Evolutionary conservation across 2,888 invertebrate genomes (phyloP), one percentile per base, ranked within the genome.

Genomic region (Amaurobius ferox): DNA sequence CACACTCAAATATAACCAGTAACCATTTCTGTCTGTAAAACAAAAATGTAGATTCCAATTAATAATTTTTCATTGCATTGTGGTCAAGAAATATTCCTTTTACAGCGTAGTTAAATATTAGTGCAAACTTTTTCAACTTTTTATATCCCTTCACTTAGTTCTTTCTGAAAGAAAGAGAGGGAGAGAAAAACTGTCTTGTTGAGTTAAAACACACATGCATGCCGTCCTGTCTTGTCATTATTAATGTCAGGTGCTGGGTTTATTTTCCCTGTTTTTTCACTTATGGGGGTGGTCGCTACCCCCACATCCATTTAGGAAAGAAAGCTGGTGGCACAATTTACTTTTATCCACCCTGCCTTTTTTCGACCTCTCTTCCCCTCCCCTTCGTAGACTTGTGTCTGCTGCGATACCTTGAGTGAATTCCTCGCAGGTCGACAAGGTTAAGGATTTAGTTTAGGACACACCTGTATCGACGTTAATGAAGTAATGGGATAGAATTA

Each of bases 401-500:
- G 19, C 13, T 35, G 19, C 67, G 48, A 80, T 73, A 70, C 32
- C 74, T 73, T 66, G 71, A 83, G 71, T 83, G 77, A 70, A 70
- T 83, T 64, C 61, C 48, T 44, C 28, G 16, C 19, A 67, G 81
- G 83, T 85, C 77, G 76, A 9, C 66, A 35, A 48, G 83, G 83
- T 85, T 77, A 85, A 77, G 81, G 77, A 55, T 83, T 83, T 77
- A 48, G 76, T 68, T 64, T 70, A 30, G 26, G 77, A 77, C 83
- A 85, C 83, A 85, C 83, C 83, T 85, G 77, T 78, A 85, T 85
- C 83, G 72, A 71, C 71, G 77, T 72, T 85, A 85, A 85, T 85
- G 83, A 85, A 85, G 77, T 85, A 85, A 85, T 85, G 83, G 77
- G 72, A 85, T 77, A 77, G 66, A 85, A 85, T 85, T 85, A 77